Percentiles rank a stretch among this genome's conserved stretches.
Conservation (phyloP, 2,113 vertebrate genomes). For the Hippolais icterina region DNA sequence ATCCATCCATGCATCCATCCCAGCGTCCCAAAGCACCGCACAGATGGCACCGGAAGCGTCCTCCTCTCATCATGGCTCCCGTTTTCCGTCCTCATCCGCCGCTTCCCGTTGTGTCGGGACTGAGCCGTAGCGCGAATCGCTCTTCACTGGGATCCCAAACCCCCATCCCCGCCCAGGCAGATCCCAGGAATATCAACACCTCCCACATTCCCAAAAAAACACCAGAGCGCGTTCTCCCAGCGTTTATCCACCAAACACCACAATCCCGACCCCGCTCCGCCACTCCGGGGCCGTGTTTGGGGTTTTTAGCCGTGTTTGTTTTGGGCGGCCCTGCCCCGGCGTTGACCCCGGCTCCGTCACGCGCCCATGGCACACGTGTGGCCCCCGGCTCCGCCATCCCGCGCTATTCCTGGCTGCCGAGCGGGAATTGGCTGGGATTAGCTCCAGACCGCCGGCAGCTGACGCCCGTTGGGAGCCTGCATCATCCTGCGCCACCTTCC, state of each 20-base stretch:
- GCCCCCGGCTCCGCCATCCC: neutral
- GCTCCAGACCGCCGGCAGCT: neutral
- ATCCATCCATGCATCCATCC: neutral
- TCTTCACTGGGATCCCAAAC: neutral
- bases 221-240: rapidly evolving
- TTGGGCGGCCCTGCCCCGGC: neutral
- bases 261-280: rapidly evolving
- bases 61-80: rapidly evolving
- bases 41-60: rapidly evolving
- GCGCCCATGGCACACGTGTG: neutral
- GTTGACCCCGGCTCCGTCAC: neutral
- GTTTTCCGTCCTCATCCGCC: rapidly evolving
- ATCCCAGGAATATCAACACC: rapidly evolving
- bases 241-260: rapidly evolving
- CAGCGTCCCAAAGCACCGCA: rapidly evolving
- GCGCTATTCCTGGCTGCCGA: neutral
- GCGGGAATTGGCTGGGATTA: neutral
- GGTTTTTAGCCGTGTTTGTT: neutral
- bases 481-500: neutral
- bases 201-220: neutral
- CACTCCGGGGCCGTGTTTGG: rapidly evolving
- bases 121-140: rapidly evolving
- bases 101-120: rapidly evolving
- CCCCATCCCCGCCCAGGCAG: no score
- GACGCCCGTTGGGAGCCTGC: neutral